Conservation (phyloP, 2,888 invertebrate species). For the Caenorhabditis drosophilae region DNA sequence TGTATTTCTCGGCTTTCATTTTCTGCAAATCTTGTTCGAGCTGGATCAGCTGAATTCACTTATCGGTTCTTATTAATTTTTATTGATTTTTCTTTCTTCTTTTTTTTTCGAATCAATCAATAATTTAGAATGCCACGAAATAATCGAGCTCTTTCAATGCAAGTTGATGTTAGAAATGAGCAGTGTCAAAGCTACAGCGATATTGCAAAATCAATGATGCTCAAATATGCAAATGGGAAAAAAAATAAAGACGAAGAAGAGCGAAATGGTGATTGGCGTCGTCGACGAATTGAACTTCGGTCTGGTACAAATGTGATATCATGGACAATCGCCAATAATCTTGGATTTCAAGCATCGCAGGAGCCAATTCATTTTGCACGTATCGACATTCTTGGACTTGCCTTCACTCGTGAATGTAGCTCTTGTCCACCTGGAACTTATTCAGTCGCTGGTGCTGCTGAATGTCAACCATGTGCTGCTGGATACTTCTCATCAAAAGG, state of each 20-base stretch:
- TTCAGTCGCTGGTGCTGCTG: conserved; percentile 70
- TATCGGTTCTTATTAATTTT: conserved; percentile 69
- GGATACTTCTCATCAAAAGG: conserved; percentile 72
- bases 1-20: conserved; percentile 73
- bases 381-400: conserved; percentile 72
- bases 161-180: conserved; percentile 64
- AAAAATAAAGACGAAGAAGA: conserved; percentile 13
- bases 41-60: conserved; percentile 73
- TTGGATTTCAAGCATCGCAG: conserved; percentile 33
- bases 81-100: too few relatives aligned
- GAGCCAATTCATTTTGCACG: conserved; percentile 62
- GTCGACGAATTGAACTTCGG: conserved; percentile 67
- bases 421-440: conserved; percentile 71
- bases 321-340: conserved; percentile 73
- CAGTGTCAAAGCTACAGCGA: conserved; percentile 65
- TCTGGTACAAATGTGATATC: conserved; percentile 72
- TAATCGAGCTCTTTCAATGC: conserved; percentile 53
- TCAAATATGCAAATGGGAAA: conserved; percentile 24
- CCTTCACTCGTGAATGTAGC: conserved; percentile 73
- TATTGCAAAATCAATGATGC: conserved; percentile 28
- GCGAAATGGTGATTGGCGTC: conserved; percentile 51
- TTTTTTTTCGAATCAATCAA: not conserved
- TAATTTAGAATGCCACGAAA: conserved; percentile 51
- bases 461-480: conserved; percentile 72
- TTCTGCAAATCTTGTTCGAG: conserved; percentile 73